Percentiles rank a stretch among this genome's conserved stretches.
phyloP scores from a whole-genome alignment of 1,140 invertebrate genomes.

The Sinonovacula constricta region DNA sequence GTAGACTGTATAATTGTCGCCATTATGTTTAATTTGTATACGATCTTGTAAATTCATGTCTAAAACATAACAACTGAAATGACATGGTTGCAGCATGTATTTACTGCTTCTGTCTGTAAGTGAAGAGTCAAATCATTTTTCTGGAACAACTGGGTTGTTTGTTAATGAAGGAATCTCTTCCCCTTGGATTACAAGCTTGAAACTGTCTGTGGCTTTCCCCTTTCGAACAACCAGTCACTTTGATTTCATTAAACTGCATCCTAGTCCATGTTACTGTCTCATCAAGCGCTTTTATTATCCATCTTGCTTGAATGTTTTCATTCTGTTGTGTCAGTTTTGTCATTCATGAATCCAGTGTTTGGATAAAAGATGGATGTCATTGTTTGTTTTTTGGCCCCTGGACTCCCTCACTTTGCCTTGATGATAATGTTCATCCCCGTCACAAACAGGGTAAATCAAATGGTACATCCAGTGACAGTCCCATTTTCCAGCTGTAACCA shows the following conservation, averaged over 20 bases:
- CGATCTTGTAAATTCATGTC: too few species aligned
- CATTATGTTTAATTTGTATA: too few species aligned
- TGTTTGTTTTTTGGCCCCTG: neutral
- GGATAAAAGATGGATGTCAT: neutral
- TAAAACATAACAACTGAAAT: too few species aligned
- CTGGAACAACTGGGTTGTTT: neutral
- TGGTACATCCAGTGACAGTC: neutral
- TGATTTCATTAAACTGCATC: neutral
- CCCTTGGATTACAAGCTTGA: neutral
- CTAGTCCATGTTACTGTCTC: neutral
- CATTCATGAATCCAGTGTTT: conserved; percentile 2
- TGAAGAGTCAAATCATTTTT: neutral
- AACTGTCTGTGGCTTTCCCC: neutral
- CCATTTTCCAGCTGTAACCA: neutral
- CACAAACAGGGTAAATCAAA: neutral
- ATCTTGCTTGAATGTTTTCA: neutral
- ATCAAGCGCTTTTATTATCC: neutral
- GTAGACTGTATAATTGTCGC: too few species aligned
- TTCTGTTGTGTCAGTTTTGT: neutral
- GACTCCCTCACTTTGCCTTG: neutral
- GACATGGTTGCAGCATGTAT: neutral
- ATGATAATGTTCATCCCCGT: neutral
- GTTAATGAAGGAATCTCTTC: neutral
- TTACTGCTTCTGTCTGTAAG: neutral
- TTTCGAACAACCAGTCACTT: neutral